Percentiles rank a stretch among this genome's conserved stretches.
These are phyloP conservation scores for Dinocampus coccinellae DNA, from an alignment of 2,888 invertebrate species.

Conservation along the genomic window DNA sequence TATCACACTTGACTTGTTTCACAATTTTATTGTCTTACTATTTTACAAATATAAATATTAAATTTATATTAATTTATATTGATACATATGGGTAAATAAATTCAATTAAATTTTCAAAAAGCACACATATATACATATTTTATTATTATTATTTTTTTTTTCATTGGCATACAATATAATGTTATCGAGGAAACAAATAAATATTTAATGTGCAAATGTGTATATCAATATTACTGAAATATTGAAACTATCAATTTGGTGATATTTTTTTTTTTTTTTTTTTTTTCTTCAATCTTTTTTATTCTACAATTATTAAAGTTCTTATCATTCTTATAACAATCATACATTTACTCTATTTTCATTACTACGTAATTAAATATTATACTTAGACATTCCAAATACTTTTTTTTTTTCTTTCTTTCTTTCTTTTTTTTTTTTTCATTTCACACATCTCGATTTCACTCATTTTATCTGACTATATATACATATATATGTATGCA, in stretches of 20 bases:
- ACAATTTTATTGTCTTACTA: slow-evolving; percentile 25
- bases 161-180: not conserved
- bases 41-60: not conserved
- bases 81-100: not conserved
- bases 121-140: slow-evolving; percentile 56
- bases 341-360: no score
- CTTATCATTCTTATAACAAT: not conserved
- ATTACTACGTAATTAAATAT: not conserved
- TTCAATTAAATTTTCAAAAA: not conserved
- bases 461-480: slow-evolving; percentile 13
- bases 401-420: slow-evolving; percentile 9
- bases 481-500: slow-evolving; percentile 12
- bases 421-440: slow-evolving; percentile 26
- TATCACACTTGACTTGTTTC: slow-evolving; percentile 16
- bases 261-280: slow-evolving; percentile 25
- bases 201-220: slow-evolving; percentile 62
- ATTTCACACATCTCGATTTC: slow-evolving; percentile 26
- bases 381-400: not conserved
- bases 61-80: not conserved
- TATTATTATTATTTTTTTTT: no score
- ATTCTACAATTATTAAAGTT: slow-evolving; percentile 1
- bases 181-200: slow-evolving; percentile 65
- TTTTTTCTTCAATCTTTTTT: slow-evolving; percentile 26
- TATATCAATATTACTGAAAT: slow-evolving; percentile 59
- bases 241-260: slow-evolving; percentile 58